phyloP scores from a whole-genome alignment of 2,113 vertebrate species.

The Rallus limicola region DNA sequence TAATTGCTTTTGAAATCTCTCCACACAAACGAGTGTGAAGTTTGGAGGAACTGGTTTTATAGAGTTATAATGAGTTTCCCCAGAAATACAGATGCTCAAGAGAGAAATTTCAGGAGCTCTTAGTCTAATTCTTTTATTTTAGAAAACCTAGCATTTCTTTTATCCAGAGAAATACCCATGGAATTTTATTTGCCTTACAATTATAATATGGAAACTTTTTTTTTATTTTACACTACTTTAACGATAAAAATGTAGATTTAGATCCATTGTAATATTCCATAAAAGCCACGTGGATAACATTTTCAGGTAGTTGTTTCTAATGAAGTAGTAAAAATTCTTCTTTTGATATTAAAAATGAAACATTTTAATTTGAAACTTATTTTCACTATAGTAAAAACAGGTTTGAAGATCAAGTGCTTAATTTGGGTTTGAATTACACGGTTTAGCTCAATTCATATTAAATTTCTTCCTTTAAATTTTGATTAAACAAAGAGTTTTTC shows the following conservation, averaged over 20 bases:
- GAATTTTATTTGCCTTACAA: background rate
- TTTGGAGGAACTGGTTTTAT: background rate
- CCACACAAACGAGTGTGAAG: accelerated
- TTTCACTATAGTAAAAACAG: background rate
- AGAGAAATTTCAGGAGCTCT: background rate
- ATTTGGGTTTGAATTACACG: background rate
- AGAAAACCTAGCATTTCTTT: background rate
- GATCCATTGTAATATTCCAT: background rate
- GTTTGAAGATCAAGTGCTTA: background rate
- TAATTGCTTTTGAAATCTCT: background rate
- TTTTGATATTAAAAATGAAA: background rate
- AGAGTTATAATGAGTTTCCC: background rate
- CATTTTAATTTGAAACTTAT: background rate
- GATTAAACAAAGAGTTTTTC: background rate
- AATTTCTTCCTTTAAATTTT: background rate
- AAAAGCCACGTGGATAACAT: background rate
- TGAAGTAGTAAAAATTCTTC: background rate
- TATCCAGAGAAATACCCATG: background rate
- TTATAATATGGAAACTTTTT: background rate
- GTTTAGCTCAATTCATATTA: background rate
- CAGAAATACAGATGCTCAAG: background rate
- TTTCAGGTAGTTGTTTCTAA: background rate
- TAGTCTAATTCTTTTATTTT: background rate
- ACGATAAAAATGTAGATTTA: background rate
- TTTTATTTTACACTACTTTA: background rate